These are phyloP conservation scores for Sesia bembeciformis DNA, from an alignment of 2,888 invertebrate genomes.

Conservation along the genomic window DNA sequence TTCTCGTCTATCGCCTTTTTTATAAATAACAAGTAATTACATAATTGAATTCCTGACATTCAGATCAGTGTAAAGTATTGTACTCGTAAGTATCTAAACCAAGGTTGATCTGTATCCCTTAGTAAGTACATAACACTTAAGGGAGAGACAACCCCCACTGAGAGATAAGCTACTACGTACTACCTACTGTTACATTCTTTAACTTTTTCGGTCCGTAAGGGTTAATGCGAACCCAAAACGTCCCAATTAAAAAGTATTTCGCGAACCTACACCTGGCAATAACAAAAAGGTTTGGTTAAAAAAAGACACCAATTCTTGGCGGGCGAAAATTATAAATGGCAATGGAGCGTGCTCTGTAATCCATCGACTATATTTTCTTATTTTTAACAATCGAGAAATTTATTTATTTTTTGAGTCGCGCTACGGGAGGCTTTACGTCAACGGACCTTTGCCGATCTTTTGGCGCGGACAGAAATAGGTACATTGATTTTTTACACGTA, in stretches of 20 bases:
- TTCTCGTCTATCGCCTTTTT: too few species aligned
- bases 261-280: constrained; percentile 43
- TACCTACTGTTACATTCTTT: too few species aligned
- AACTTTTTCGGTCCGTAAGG: constrained; percentile 12
- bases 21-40: too few species aligned
- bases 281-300: constrained; percentile 18
- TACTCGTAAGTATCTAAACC: too few species aligned
- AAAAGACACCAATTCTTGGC: constrained; percentile 30
- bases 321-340: constrained; percentile 56
- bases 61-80: too few species aligned
- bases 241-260: constrained; percentile 60
- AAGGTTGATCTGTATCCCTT: too few species aligned
- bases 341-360: constrained; percentile 61
- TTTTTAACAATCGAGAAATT: constrained; percentile 13
- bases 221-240: constrained; percentile 22
- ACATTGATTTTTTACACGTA: background rate
- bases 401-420: constrained; percentile 24
- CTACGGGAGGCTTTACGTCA: constrained; percentile 27
- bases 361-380: constrained; percentile 33
- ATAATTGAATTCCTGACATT: too few species aligned
- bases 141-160: too few species aligned
- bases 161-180: too few species aligned
- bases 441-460: constrained; percentile 32
- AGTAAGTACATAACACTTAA: too few species aligned
- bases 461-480: constrained; percentile 10